Percentiles rank a stretch among this genome's conserved stretches.
Conservation (phyloP, 2,888 invertebrate species). For the Caenorhabditis auriculariae region DNA sequence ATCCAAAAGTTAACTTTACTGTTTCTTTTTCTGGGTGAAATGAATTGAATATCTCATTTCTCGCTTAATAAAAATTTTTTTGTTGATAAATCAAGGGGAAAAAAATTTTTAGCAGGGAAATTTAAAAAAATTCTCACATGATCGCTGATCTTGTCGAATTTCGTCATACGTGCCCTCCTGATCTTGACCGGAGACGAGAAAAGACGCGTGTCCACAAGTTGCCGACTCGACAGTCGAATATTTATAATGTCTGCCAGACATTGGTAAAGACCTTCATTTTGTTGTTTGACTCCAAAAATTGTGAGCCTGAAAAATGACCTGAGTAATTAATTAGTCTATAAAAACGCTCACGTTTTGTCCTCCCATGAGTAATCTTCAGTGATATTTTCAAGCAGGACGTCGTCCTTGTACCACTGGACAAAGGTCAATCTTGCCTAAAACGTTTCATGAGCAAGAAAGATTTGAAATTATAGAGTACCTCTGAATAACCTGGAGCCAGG, state of each 20-base stretch:
- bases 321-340: neutral
- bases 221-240: constrained; percentile 43
- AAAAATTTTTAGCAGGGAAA: no score
- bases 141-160: constrained; percentile 49
- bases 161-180: constrained; percentile 53
- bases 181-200: constrained; percentile 56
- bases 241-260: constrained; percentile 48
- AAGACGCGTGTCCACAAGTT: constrained; percentile 40
- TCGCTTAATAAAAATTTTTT: no score
- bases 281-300: constrained; percentile 26
- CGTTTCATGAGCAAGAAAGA: neutral
- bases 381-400: constrained; percentile 27
- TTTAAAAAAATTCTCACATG: constrained; percentile 35
- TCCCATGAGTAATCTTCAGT: constrained; percentile 27
- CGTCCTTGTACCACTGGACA: constrained; percentile 49
- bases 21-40: no score
- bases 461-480: neutral
- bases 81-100: no score
- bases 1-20: no score
- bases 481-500: constrained; percentile 34
- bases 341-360: constrained; percentile 27
- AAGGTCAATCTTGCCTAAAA: constrained; percentile 17
- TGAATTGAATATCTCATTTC: no score
- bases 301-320: constrained; percentile 28
- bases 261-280: constrained; percentile 55